Evolutionary conservation across 2,888 invertebrate species (phyloP).

Genomic region (Agrotis clavis): DNA sequence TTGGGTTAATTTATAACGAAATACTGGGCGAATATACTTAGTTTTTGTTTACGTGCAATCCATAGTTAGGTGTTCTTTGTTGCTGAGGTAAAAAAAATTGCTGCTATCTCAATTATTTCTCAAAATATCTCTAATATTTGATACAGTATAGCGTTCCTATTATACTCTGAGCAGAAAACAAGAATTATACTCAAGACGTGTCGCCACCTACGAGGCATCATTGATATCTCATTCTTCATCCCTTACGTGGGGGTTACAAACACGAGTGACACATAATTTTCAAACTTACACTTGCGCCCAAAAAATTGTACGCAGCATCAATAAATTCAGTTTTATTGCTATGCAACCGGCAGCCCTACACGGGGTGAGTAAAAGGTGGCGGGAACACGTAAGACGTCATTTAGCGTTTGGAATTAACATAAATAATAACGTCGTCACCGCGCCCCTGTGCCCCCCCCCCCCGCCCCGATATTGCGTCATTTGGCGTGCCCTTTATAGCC

Average conservation of each 20-base stretch:
- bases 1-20: neutral
- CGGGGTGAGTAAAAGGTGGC: constrained; percentile 76
- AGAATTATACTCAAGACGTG: neutral
- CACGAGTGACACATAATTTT: constrained; percentile 49
- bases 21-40: neutral
- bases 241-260: constrained; percentile 28
- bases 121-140: neutral
- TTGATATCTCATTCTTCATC: constrained; percentile 10
- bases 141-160: neutral
- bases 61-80: neutral
- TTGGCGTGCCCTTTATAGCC: constrained; percentile 85
- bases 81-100: neutral
- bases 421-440: constrained; percentile 90
- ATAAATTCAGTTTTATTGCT: constrained; percentile 66
- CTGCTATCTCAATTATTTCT: neutral
- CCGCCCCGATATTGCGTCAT: constrained; percentile 84
- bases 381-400: constrained; percentile 88
- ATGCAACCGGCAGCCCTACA: constrained; percentile 71
- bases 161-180: neutral
- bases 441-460: constrained; percentile 68
- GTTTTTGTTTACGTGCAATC: neutral
- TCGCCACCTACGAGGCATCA: neutral
- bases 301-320: constrained; percentile 50
- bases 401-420: constrained; percentile 89
- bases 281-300: constrained; percentile 57